Percentiles rank a stretch among this genome's conserved stretches.
phyloP scores from a whole-genome alignment of 2,888 invertebrate species.

The Thera britannica region DNA sequence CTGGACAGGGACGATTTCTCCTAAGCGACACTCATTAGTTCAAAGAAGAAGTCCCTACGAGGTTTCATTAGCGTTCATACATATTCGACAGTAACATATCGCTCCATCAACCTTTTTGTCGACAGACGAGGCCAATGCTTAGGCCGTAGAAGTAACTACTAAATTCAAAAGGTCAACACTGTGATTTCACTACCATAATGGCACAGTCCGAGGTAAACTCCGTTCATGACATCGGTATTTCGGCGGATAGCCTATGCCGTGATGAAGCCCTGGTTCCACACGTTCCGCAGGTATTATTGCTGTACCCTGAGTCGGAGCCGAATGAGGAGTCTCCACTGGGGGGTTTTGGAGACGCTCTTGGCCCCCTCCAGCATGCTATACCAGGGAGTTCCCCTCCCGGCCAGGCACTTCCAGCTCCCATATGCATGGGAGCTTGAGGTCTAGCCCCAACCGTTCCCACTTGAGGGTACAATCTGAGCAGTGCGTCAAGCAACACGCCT shows the following conservation, averaged over 20 bases:
- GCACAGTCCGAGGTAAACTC: constrained; percentile 48
- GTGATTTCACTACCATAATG: constrained; percentile 25
- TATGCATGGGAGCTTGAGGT: constrained; percentile 71
- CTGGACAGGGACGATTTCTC: constrained; percentile 55
- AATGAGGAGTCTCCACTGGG: constrained; percentile 91
- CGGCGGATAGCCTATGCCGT: constrained; percentile 77
- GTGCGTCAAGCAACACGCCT: constrained; percentile 90
- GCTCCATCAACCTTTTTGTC: constrained; percentile 49
- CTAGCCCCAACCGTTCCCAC: constrained; percentile 87
- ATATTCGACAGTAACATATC: constrained; percentile 59
- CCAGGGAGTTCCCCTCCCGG: constrained; percentile 87
- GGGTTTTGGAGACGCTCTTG: constrained; percentile 83
- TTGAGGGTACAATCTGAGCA: constrained; percentile 89
- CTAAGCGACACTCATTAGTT: constrained; percentile 59
- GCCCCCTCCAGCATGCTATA: constrained; percentile 85
- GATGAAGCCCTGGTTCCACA: constrained; percentile 86
- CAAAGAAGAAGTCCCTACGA: constrained; percentile 70
- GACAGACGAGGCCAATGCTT: constrained; percentile 70
- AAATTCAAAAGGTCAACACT: constrained; percentile 58
- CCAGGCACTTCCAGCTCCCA: constrained; percentile 88
- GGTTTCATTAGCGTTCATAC: constrained; percentile 54
- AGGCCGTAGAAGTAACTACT: constrained; percentile 72
- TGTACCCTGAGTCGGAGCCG: constrained; percentile 94
- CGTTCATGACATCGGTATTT: constrained; percentile 81
- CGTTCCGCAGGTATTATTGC: constrained; percentile 91